Base-by-base conservation (phyloP, 2,888 invertebrate genomes). In the Papilio demoleus region DNA sequence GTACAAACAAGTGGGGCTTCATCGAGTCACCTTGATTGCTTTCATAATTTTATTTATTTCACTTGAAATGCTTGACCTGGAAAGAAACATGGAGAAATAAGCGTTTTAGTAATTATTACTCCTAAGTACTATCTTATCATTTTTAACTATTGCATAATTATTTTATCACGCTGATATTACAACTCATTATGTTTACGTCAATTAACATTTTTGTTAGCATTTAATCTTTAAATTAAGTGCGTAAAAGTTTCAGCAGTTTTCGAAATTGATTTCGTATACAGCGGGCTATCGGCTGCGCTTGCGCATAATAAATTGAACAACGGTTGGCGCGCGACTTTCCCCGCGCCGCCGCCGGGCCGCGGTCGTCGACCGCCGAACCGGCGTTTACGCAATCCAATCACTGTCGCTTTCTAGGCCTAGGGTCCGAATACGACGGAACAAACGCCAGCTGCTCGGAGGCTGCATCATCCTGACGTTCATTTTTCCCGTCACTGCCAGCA, bases 321-420 rank as follows among this genome's bases (percentile, higher is more conserved):
- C 75, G 72, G 76, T 79, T 79, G 82, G 79, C 77, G 77, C 79
- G 78, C 76, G 81, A 86, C 88, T 89, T 88, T 89, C 90, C 81
- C 89, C 81, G 78, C 75, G 73, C 67, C 63, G 38, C 38, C 38
- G 40, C n/a, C n/a, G n/a, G n/a, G 68, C 74, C 80, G 81, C 75
- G 82, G 87, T 87, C 88, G 89, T 81, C 75, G 81, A 87, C 84
- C 88, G 72, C 77, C 79, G 77, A 85, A 90, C 90, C 85, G 90
- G n/a, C n/a, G n/a, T 82, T 88, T 86, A 83, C 89, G 88, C 85
- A 88, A 88, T 82, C 71, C 45, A 64, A 83, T 82, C 86, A 88
- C 90, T 90, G 84, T 90, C 88, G 78, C 90, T 91, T 90, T 91
- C 90, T 90, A 90, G 82, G 83, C 84, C 78, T 58, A 68, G 64